These are phyloP conservation scores for Rhagonycha lutea DNA, from an alignment of 2,888 invertebrate species.

Conservation along the genomic window DNA sequence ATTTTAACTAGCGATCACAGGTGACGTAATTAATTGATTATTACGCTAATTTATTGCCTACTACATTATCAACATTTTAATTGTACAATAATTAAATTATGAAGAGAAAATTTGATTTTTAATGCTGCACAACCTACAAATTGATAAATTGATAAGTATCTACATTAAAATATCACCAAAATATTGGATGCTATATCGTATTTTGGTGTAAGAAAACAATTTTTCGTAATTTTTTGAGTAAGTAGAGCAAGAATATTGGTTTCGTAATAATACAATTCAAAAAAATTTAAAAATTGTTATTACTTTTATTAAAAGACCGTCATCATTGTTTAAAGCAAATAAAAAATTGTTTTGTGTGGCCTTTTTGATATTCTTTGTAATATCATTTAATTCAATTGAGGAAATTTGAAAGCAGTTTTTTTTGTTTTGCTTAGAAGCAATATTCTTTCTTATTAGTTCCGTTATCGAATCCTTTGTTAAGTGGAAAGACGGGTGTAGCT, in stretches of 20 bases:
- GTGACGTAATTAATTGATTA: conserved; percentile 12
- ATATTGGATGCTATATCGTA: no score
- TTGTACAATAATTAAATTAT: neutral
- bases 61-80: neutral
- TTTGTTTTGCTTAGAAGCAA: neutral
- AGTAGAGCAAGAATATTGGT: neutral
- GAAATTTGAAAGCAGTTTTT: neutral
- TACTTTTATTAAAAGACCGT: neutral
- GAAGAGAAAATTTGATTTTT: neutral
- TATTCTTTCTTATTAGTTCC: neutral
- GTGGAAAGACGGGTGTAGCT: neutral
- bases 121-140: neutral
- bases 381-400: neutral
- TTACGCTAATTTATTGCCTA: conserved; percentile 3
- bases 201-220: neutral
- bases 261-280: neutral
- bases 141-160: no score
- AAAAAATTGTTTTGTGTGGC: neutral
- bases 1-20: conserved; percentile 10
- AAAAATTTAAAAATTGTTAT: neutral
- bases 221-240: neutral
- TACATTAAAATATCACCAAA: no score
- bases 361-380: neutral
- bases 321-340: neutral
- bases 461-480: neutral